phyloP scores from a whole-genome alignment of 2,888 invertebrate species.

The Philopedon plagiatum region DNA sequence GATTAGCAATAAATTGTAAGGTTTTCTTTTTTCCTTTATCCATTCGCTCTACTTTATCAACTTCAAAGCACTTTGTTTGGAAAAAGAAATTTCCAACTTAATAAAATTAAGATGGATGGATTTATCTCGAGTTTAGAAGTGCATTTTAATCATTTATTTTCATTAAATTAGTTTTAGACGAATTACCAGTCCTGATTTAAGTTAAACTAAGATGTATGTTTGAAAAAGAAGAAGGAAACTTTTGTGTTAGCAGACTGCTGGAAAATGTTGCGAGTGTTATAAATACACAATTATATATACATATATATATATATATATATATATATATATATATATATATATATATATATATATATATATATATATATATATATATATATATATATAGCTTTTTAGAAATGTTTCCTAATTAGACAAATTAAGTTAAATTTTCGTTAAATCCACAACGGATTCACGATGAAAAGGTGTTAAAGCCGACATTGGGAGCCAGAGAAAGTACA shows the following conservation, averaged over 20 bases:
- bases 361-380: too few species aligned
- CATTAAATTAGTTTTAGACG: conserved; percentile 30
- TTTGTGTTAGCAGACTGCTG: too few species aligned
- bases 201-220: neutral
- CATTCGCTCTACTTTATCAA: neutral
- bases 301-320: conserved; percentile 1
- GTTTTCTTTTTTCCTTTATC: neutral
- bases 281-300: neutral
- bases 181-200: conserved; percentile 6
- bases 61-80: conserved; percentile 14
- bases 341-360: conserved; percentile 1
- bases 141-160: conserved; percentile 38
- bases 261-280: too few species aligned
- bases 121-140: conserved; percentile 11
- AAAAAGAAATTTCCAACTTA: conserved; percentile 25
- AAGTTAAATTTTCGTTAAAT: neutral
- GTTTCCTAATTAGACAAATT: neutral
- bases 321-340: neutral
- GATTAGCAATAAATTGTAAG: conserved; percentile 2
- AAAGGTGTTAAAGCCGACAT: conserved; percentile 26
- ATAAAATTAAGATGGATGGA: conserved; percentile 34
- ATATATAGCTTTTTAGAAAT: neutral
- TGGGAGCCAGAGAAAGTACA: conserved; percentile 5
- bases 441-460: neutral
- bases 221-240: neutral